These are phyloP conservation scores for Origma solitaria DNA, from an alignment of 2,113 vertebrate species.

Conservation along the genomic window DNA sequence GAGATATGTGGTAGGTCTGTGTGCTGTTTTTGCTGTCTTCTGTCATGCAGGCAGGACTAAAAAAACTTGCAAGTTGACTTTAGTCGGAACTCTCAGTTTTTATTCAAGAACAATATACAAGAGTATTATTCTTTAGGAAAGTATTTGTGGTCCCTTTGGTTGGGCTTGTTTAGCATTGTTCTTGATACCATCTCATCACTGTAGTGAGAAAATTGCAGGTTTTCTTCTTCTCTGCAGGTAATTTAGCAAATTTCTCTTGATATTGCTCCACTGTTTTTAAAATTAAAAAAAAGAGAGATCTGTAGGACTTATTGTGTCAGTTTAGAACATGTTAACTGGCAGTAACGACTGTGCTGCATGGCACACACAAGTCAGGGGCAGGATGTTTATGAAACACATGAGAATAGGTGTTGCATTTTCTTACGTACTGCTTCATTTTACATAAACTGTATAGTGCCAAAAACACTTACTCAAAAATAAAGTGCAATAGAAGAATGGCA, in stretches of 20 bases:
- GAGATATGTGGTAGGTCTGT: not conserved
- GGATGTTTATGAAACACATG: slow-evolving; percentile 30
- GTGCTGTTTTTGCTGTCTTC: not conserved
- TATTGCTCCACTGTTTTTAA: not conserved
- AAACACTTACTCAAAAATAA: not conserved
- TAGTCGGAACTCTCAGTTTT: not conserved
- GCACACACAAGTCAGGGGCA: not conserved
- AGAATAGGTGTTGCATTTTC: slow-evolving; percentile 40
- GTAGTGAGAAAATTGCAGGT: not conserved
- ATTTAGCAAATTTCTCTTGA: not conserved
- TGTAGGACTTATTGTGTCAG: not conserved
- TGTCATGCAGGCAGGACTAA: not conserved
- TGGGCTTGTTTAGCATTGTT: not conserved
- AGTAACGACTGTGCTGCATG: not conserved
- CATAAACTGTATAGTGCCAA: not conserved
- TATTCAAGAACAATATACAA: not conserved
- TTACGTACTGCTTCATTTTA: slow-evolving; percentile 3
- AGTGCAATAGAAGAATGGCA: not conserved
- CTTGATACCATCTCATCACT: not conserved
- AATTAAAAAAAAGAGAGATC: not conserved
- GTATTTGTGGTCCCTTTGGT: not conserved
- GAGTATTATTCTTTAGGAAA: not conserved
- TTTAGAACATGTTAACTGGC: not conserved
- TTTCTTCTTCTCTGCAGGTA: not conserved
- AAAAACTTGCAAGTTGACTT: not conserved